Conservation (phyloP, 2,797 vertebrate species). For the Cheirogaleus major region DNA sequence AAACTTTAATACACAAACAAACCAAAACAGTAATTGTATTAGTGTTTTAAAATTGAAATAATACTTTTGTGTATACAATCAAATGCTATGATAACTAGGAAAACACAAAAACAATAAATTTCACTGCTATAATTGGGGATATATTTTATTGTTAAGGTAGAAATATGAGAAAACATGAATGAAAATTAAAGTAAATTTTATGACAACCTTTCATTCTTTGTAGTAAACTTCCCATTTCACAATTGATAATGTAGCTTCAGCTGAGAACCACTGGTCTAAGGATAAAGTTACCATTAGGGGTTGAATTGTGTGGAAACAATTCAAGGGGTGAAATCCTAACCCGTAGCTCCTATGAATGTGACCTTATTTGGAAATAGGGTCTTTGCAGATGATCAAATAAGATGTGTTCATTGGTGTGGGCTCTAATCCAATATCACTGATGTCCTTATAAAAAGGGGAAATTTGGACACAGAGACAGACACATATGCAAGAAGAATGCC, state of each 20-base stretch:
- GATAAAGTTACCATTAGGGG: background rate
- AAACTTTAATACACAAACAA: conserved; percentile 21
- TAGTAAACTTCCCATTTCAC: background rate
- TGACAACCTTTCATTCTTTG: background rate
- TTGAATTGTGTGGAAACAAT: background rate
- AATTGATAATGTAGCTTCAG: background rate
- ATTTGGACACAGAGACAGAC: background rate
- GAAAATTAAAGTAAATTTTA: background rate
- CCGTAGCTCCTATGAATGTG: background rate
- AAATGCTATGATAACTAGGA: background rate
- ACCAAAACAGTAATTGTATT: conserved; percentile 42
- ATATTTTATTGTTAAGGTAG: background rate
- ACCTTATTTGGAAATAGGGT: background rate
- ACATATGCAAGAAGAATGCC: background rate
- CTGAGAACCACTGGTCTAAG: background rate
- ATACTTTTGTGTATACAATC: background rate
- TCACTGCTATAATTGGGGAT: background rate
- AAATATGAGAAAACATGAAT: background rate
- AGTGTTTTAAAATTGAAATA: conserved; percentile 52
- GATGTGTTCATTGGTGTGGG: background rate
- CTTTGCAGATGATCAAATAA: background rate
- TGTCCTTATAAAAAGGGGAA: background rate
- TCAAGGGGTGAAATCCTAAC: background rate
- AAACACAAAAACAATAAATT: conserved; percentile 40
- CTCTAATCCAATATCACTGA: background rate